Percentiles rank a stretch among this genome's conserved stretches.
These are phyloP conservation scores for Myiozetetes cayanensis DNA, from an alignment of 2,113 vertebrate species.

Conservation along the genomic window DNA sequence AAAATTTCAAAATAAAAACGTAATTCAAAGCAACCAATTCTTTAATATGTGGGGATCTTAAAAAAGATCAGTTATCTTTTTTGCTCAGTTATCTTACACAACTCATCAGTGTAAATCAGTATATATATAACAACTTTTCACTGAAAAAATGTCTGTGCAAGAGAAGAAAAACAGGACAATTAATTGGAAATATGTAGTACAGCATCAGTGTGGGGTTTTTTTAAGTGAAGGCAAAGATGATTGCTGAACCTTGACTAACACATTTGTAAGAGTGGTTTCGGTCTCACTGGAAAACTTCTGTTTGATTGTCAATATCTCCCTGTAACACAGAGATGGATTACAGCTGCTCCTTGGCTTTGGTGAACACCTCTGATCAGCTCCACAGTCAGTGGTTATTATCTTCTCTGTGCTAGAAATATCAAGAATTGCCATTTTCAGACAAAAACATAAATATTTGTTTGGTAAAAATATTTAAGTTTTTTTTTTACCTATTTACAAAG, in stretches of 20 bases:
- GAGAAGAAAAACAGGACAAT: neutral
- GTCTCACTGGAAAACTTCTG: neutral
- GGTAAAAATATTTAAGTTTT: neutral
- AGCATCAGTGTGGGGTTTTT: rapidly evolving
- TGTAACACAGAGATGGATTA: neutral
- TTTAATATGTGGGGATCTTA: neutral
- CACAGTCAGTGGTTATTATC: neutral
- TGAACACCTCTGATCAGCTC: neutral
- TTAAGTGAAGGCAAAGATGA: neutral
- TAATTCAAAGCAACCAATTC: neutral
- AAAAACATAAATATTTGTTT: neutral
- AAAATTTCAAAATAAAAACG: neutral
- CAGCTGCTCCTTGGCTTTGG: neutral
- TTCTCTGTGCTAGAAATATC: neutral
- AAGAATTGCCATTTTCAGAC: neutral
- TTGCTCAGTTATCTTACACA: neutral
- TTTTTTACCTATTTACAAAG: neutral
- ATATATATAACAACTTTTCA: neutral
- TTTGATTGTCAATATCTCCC: neutral
- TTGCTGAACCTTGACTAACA: neutral
- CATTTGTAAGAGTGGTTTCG: neutral
- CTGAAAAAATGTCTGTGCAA: neutral
- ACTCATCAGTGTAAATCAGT: neutral
- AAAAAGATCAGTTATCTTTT: neutral
- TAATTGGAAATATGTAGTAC: neutral